Base-by-base conservation (phyloP, 2,888 invertebrate species). In the Strigamia maritima region DNA sequence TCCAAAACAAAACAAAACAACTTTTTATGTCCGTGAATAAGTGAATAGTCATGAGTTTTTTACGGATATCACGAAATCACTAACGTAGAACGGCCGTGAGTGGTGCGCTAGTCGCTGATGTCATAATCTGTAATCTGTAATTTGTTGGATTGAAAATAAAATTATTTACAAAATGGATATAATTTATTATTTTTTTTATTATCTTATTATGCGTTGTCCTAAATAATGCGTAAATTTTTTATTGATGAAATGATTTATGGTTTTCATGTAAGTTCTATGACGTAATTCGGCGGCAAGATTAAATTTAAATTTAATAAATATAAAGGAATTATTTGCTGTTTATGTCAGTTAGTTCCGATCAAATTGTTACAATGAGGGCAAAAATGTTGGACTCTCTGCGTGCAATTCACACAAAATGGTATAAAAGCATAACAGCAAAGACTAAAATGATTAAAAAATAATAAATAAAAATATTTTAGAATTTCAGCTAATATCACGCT, bases 21-120 rank as follows among this genome's bases (percentile, higher is more conserved):
- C 84, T 99, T 99, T 81, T 99, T 99, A 14, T 97, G 86, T 99
- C 98, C 6, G 94, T 95, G 82, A 98, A 98, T 44, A 16, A 16
- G 8, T n/a, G n/a, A n/a, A n/a, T n/a, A 44, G 16, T 44, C 8
- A 44, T 16, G 14, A 44, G 8, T 16, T 2, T 2, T 44, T 44
- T n/a, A 44, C 44, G 44, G 44, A 44, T 60, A 24, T 60, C 60
- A 19, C 40, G 40, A 40, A 40, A 60, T 22, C 8, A 4, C 4
- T n/a, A 60, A 60, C 60, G 60, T 60, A 60, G 60, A 24, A 60
- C 44, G 44, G 44, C 44, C 44, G 60, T 8, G 19, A 24, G 22
- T 60, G 60, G 60, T 3, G 22, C 22, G 3, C 22, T 60, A 24
- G 22, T 8, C 19, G 22, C 22, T 60, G 60, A 60, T 22, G 60